phyloP scores from a whole-genome alignment of 2,113 vertebrate species.

The Piprites chloris region DNA sequence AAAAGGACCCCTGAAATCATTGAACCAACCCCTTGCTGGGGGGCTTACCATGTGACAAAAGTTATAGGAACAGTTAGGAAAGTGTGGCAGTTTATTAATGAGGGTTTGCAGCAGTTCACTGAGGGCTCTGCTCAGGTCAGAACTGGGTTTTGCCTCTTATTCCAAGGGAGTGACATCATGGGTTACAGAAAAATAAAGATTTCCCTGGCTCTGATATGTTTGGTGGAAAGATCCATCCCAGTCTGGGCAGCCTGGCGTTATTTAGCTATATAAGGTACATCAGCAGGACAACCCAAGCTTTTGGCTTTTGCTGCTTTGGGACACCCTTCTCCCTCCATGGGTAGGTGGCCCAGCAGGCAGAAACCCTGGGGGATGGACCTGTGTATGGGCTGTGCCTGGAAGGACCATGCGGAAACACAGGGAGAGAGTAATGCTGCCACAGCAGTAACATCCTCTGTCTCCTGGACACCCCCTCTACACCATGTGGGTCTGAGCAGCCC shows the following conservation, averaged over 20 bases:
- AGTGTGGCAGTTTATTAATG: not conserved
- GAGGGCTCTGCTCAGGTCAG: not conserved
- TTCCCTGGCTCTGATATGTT: not conserved
- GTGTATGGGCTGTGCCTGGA: rapidly evolving
- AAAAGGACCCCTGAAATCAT: not conserved
- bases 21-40: not conserved
- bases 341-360: not conserved
- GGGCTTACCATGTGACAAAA: not conserved
- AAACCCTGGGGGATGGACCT: not conserved
- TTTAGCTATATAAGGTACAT: not conserved
- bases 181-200: not conserved
- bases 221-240: not conserved
- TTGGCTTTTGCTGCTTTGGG: not conserved
- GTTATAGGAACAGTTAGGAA: not conserved
- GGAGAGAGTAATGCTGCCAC: rapidly evolving
- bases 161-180: not conserved
- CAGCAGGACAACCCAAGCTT: not conserved
- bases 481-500: rapidly evolving
- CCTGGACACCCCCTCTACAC: not conserved
- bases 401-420: rapidly evolving
- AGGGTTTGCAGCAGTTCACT: not conserved
- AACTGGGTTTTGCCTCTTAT: not conserved
- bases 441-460: not conserved
- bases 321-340: not conserved
- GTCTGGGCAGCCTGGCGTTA: not conserved